Percentiles rank a stretch among this genome's conserved stretches.
phyloP scores from a whole-genome alignment of 2,888 invertebrate genomes.

The Acanthococcus lagerstroemiae region DNA sequence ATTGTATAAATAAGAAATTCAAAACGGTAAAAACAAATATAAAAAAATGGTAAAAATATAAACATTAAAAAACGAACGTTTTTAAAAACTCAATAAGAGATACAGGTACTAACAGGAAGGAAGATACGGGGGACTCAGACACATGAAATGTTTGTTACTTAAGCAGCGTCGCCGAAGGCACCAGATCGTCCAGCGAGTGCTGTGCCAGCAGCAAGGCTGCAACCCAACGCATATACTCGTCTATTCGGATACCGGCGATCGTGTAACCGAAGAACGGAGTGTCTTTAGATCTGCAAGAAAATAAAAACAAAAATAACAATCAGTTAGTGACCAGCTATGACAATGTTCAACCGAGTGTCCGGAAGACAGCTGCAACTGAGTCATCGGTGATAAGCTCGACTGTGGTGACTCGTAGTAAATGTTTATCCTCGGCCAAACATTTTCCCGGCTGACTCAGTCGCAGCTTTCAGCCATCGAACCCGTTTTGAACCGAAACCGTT shows the following conservation, averaged over 20 bases:
- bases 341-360: too few relatives aligned
- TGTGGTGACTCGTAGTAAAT: too few relatives aligned
- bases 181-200: constrained; percentile 44
- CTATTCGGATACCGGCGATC: constrained; percentile 62
- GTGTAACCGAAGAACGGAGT: constrained; percentile 72
- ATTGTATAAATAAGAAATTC: constrained; percentile 14
- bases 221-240: constrained; percentile 68
- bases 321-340: too few relatives aligned
- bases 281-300: constrained; percentile 54
- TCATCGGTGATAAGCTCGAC: too few relatives aligned
- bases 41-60: constrained; percentile 11
- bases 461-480: too few relatives aligned
- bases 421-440: too few relatives aligned
- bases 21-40: constrained; percentile 2
- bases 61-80: not conserved
- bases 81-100: not conserved
- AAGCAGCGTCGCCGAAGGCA: constrained; percentile 33
- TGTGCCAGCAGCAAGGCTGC: constrained; percentile 66
- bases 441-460: too few relatives aligned
- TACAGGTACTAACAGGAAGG: too few relatives aligned
- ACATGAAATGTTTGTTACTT: constrained; percentile 7
- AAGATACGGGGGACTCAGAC: too few relatives aligned
- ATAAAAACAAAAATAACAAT: too few relatives aligned
- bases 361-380: too few relatives aligned
- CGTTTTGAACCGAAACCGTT: too few relatives aligned